Evolutionary conservation across 2,113 vertebrate species (phyloP).

Genomic region (Phyllostomus discolor): DNA sequence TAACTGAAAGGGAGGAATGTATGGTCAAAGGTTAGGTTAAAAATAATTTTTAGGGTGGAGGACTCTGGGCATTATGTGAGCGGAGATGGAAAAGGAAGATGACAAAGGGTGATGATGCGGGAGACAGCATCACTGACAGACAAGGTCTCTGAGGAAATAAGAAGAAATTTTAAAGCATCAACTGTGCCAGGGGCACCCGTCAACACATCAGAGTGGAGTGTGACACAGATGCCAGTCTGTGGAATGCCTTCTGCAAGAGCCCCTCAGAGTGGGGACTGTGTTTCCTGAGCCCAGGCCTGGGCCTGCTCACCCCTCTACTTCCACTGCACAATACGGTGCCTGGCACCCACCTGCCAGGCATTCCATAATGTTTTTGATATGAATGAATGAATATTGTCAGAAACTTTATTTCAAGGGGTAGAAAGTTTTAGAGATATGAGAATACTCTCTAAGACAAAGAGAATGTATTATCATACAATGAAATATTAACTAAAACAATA

Average conservation of each 20-base stretch:
- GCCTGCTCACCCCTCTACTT: not conserved
- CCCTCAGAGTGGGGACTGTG: not conserved
- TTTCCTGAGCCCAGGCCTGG: not conserved
- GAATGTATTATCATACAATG: not conserved
- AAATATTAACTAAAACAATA: constrained; percentile 20
- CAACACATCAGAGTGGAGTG: not conserved
- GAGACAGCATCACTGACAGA: not conserved
- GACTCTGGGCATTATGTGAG: not conserved
- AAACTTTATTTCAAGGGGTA: not conserved
- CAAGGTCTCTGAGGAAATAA: not conserved
- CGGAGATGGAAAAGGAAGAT: not conserved
- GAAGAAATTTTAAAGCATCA: not conserved
- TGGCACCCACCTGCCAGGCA: not conserved
- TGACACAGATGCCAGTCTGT: not conserved
- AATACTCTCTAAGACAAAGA: not conserved
- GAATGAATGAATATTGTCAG: not conserved
- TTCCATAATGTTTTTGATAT: not conserved
- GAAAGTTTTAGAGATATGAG: not conserved
- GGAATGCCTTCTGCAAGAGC: too few species aligned
- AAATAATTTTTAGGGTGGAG: not conserved
- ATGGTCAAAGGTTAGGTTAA: not conserved
- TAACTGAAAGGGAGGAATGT: not conserved
- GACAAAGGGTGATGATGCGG: not conserved
- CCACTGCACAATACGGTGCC: not conserved
- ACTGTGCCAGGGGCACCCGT: not conserved